Evolutionary conservation across 2,797 vertebrate genomes (phyloP), one percentile per base, ranked within the genome.

Genomic region (Helicolenus hilgendorfi): DNA sequence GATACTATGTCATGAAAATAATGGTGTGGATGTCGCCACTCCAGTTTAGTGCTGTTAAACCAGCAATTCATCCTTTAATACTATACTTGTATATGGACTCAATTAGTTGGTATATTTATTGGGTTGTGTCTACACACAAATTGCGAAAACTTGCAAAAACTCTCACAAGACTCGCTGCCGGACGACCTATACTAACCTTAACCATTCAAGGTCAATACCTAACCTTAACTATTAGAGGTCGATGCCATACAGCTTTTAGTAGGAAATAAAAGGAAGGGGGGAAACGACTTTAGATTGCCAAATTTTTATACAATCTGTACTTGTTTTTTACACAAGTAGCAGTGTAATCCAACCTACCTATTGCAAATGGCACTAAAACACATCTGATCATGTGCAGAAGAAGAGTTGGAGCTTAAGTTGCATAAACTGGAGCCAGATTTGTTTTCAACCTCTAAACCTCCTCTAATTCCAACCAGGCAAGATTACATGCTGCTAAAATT

Each of bases 401-500:
- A 26, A 49, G 18, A 49, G 7, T 49, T 20, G 9, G 15, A 53
- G 15, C 20, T 38, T 7, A 58, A 69, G 14, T 55, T 24, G 5
- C 18, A 77, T 11, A 77, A 77, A 63, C 72, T 83, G n/a, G 38
- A 67, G 31, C 49, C 58, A 60, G 49, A 65, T 14, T 41, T 38
- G 31, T 70, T 79, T 79, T 79, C 24, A 62, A 27, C 24, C 11
- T 63, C 8, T 75, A 14, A 35, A 70, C 64, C 13, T 53, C 24
- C n/a, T 55, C 3, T 13, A 29, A n/a, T 49, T 55, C 27, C 53
- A 72, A 24, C 20, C 41, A 62, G 11, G 4, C 20, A 20, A 36
- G 60, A 79, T 74, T 83, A 70, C 18, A 90, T 20, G 70, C 80
- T 76, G 45, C 69, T 36, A 38, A 74, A 87, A 45, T 13, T 55